Evolutionary conservation across 2,797 vertebrate genomes (phyloP), one percentile per base, ranked within the genome.

Genomic region (Phrynocephalus vlangalii): DNA sequence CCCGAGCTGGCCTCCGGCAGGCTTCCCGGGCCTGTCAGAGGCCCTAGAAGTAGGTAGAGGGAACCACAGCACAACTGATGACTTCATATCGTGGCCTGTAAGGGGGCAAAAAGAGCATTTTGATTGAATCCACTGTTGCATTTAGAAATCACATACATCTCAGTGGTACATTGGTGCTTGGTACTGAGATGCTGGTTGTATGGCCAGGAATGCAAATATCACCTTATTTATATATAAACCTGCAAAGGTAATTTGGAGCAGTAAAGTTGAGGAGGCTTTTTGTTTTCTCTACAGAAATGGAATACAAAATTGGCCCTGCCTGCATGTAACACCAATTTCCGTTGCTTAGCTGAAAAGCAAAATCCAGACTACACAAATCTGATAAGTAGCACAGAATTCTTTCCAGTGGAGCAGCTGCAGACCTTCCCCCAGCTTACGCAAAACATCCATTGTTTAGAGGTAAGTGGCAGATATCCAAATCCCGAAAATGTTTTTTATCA

Each of bases 361-460:
- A 63, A 52, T 1, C 81, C 90, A 2, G 73, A 3, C 26, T 0
- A 0, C 60, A 20, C n/a, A 87, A 56, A 77, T 67, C 89, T 80
- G 66, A 73, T 86, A 18, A 15, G 10, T 75, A n/a, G 0, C 1
- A 88, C 28, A 9, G 9, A 30, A 30, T 82, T 94, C 67, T 92
- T 98, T 78, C 97, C 97, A 44, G 87, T 98, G 91, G 97, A 98
- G 88, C 97, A 98, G 79, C 91, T 99, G 84, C 92, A 93, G 82
- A 97, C 96, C 11, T 98, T 99, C 82, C 72, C 96, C 90, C 97
- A 98, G 91, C 97, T 99, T 52, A 92, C 99, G 92, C 88, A 98
- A 89, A 98, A 99, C 86, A 97, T 99, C 70, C 97, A 98, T 85
- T 75, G 7, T n/a, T 97, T 99, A 88, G 98, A 99, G 98, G 99